phyloP scores from a whole-genome alignment of 2,113 vertebrate genomes.

The Triplophysa rosa region DNA sequence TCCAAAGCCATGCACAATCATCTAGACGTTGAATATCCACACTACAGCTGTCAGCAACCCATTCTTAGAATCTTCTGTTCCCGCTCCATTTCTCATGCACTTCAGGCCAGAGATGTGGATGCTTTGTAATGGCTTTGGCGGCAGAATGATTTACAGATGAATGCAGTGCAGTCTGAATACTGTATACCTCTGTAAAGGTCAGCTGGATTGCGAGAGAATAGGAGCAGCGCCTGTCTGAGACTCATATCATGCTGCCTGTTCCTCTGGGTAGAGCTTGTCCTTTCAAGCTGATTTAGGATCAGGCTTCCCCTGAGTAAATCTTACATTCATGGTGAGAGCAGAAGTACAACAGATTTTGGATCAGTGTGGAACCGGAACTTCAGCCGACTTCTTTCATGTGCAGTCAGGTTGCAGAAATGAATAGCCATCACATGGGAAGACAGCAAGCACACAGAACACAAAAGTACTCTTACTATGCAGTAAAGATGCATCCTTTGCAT shows the following conservation, averaged over 20 bases:
- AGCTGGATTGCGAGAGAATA: constrained; percentile 23
- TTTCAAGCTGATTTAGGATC: constrained; percentile 33
- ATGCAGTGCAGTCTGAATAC: constrained; percentile 38
- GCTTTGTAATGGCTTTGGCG: neutral
- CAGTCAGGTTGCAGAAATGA: neutral
- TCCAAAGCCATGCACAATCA: neutral
- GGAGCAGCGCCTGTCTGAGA: neutral
- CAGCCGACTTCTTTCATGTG: constrained; percentile 4
- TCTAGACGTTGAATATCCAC: neutral
- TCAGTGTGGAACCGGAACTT: neutral
- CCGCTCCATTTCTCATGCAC: neutral
- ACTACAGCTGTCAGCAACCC: neutral
- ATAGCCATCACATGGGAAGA: neutral
- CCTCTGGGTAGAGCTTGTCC: constrained; percentile 27
- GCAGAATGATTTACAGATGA: constrained; percentile 23
- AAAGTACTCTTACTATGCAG: neutral
- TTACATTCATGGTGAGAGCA: constrained; percentile 19
- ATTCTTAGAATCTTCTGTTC: too few relatives aligned
- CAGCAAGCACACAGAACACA: neutral
- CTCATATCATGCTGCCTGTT: constrained; percentile 23
- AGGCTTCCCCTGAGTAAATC: constrained; percentile 13
- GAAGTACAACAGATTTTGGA: constrained; percentile 31
- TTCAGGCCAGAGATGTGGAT: neutral
- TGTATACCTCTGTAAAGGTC: constrained; percentile 32
- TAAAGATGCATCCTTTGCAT: neutral